A percentile compares a stretch with the other conserved stretches of the same genome.
phyloP scores from a whole-genome alignment of 2,888 invertebrate species.

The Hesperia comma region DNA sequence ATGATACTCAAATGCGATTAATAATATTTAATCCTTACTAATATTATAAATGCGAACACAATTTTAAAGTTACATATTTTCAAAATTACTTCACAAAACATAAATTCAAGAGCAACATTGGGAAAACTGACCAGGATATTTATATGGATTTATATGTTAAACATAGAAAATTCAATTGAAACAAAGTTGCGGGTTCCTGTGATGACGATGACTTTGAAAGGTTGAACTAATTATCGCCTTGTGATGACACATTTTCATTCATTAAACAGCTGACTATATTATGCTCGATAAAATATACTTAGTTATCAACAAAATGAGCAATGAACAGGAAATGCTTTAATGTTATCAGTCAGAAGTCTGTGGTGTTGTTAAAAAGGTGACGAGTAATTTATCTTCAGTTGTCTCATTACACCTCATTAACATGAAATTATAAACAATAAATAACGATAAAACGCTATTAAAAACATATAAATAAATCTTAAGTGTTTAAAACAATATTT shows the following conservation, averaged over 20 bases:
- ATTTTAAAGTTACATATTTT: too few relatives aligned
- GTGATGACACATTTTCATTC: neutral
- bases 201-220: neutral
- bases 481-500: neutral
- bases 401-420: conserved; percentile 7
- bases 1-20: too few relatives aligned
- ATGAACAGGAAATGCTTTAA: conserved; percentile 13
- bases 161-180: too few relatives aligned
- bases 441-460: neutral
- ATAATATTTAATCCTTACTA: too few relatives aligned
- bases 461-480: neutral
- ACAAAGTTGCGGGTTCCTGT: neutral
- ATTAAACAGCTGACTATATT: neutral
- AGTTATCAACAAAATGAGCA: neutral
- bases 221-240: neutral
- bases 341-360: conserved; percentile 7
- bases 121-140: too few relatives aligned
- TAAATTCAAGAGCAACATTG: too few relatives aligned
- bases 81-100: too few relatives aligned
- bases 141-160: too few relatives aligned
- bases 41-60: too few relatives aligned
- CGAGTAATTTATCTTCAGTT: conserved; percentile 7
- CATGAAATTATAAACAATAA: conserved; percentile 1
- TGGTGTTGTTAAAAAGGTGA: neutral
- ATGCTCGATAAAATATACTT: neutral